phyloP scores from a whole-genome alignment of 2,113 vertebrate genomes.

The Hemiscyllium ocellatum region DNA sequence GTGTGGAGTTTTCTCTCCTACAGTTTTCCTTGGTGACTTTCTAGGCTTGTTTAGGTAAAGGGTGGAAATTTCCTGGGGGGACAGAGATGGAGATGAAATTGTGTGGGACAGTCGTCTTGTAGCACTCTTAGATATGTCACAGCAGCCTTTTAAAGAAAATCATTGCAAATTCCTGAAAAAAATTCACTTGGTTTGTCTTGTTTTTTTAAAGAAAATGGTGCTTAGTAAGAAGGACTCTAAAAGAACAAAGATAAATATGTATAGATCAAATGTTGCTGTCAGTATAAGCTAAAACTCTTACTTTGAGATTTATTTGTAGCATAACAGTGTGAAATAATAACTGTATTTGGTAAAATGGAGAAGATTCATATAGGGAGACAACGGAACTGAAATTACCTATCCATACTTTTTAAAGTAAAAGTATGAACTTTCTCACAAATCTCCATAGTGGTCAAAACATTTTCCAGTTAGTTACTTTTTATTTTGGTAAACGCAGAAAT shows the following conservation, averaged over 20 bases:
- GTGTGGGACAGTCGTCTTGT: not conserved
- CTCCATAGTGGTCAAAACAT: not conserved
- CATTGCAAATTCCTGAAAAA: not conserved
- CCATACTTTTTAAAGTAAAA: not conserved
- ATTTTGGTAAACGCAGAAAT: not conserved
- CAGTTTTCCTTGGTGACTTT: not conserved
- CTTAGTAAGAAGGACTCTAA: not conserved
- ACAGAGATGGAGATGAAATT: not conserved
- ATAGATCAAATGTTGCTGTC: not conserved
- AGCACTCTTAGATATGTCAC: not conserved
- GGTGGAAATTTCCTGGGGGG: not conserved
- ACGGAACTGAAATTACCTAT: not conserved
- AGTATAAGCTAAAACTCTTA: not conserved
- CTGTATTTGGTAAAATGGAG: not conserved
- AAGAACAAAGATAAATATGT: not conserved
- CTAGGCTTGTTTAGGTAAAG: not conserved
- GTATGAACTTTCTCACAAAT: not conserved
- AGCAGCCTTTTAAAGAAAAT: not conserved
- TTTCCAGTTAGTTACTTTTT: not conserved
- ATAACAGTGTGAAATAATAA: not conserved
- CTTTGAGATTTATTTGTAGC: not conserved
- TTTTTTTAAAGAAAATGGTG: not conserved
- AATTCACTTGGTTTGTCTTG: not conserved
- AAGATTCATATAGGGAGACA: not conserved
- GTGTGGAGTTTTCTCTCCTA: not conserved